Conservation (phyloP, 92 coral and sea anemone species). For the Epizoanthus illoricatus region DNA sequence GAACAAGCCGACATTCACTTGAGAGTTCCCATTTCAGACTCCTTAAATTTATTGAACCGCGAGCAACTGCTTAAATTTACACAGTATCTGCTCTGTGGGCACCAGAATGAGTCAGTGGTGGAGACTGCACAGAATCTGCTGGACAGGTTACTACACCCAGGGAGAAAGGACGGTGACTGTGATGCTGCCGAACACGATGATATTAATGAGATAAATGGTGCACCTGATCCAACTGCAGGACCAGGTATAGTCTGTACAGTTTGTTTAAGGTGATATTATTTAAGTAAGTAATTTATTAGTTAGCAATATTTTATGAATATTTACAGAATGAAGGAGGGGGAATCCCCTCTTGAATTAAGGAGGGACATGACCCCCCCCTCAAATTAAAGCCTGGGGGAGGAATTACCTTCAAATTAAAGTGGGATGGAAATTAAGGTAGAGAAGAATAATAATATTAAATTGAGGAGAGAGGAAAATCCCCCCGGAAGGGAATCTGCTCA, state of each 20-base stretch:
- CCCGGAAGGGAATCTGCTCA: too few relatives aligned
- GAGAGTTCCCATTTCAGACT: conserved; percentile 85
- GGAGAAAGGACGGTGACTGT: conserved; percentile 33
- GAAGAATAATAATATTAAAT: too few relatives aligned
- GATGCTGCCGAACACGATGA: conserved; percentile 50
- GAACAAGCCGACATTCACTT: conserved; percentile 41
- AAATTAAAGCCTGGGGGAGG: too few relatives aligned
- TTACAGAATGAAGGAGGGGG: too few relatives aligned
- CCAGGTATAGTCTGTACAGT: conserved; percentile 63
- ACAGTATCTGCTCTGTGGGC: conserved; percentile 81
- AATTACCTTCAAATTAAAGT: too few relatives aligned
- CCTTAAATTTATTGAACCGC: conserved; percentile 68
- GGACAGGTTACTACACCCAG: conserved; percentile 68
- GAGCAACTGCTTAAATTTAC: conserved; percentile 91
- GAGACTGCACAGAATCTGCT: conserved; percentile 87
- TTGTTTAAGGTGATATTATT: neutral
- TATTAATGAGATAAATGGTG: conserved; percentile 78
- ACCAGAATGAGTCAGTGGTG: conserved; percentile 71
- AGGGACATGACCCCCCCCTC: too few relatives aligned
- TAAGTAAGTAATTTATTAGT: neutral
- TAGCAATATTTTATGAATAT: too few relatives aligned
- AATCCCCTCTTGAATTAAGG: too few relatives aligned
- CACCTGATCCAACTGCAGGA: conserved; percentile 99
- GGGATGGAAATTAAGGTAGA: too few relatives aligned
- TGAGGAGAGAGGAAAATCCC: too few relatives aligned